Base-by-base conservation (phyloP, 2,797 vertebrate species). In the Cossypha heuglini region DNA sequence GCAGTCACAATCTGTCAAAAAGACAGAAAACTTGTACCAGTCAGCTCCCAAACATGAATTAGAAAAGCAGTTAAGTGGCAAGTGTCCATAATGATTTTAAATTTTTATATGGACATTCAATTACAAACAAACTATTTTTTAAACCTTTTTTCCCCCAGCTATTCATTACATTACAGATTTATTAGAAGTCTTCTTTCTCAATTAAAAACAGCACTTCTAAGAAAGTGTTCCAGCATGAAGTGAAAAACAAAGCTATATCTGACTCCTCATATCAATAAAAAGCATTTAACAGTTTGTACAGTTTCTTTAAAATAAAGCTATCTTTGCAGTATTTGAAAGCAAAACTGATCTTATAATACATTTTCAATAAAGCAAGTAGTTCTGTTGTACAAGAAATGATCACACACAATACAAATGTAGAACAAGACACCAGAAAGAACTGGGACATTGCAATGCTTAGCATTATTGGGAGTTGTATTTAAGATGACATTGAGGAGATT, bases 1-100 rank as follows among this genome's bases (percentile, higher is more conserved):
- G 95, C 96, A 95, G 97, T 94, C 97, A 88, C 91, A 89, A 97
- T 97, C 98, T 98, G 87, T 48, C 87, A 89, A 96, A 97, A 94
- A 80, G 66, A 95, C 31, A 88, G 62, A 93, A 90, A 96, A 91
- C 40, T 54, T 58, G 26, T 5, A 64, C 8, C 38, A 71, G 31
- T 82, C 31, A 81, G 67, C 10, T 88, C 33, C 31, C 33, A 90
- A 87, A 89, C 2, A 13, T 6, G 5, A 85, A 62, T 68, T 84
- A 77, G 11, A 91, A 78, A 89, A 66, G 58, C 24, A 86, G 16
- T 28, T 6, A 90, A 75, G 33, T 24, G 2, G 1, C 22, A 68
- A 61, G 38, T 1, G 9, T 21, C 22, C 10, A 5, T 17, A 72
- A 45, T 7, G 3, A 85, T 38, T 91, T 91, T 16, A 67, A 35